A percentile compares a stretch with the other conserved stretches of the same genome.
These are phyloP conservation scores for Probosciger aterrimus DNA, from an alignment of 2,113 vertebrate genomes.

Conservation along the genomic window DNA sequence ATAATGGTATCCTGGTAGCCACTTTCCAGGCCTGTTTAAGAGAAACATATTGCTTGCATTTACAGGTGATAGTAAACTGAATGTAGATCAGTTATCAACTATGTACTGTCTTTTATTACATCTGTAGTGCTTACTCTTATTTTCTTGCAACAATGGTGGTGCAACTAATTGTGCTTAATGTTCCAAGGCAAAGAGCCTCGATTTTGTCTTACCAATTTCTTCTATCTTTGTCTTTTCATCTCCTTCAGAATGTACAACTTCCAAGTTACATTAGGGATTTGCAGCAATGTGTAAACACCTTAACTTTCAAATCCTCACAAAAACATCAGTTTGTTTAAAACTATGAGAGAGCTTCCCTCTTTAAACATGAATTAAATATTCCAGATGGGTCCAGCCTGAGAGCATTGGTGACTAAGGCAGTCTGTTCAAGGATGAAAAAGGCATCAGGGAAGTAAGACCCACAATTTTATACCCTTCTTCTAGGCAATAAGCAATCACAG, in stretches of 20 bases:
- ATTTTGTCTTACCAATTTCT: not conserved
- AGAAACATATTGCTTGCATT: constrained; percentile 66
- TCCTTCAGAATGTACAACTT: not conserved
- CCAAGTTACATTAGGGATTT: not conserved
- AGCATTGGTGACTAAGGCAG: not conserved
- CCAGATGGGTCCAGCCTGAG: not conserved
- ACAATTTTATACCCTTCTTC: not conserved
- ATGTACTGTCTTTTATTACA: constrained; percentile 20
- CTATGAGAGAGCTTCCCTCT: not conserved
- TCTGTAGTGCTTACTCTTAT: constrained; percentile 27
- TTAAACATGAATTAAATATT: not conserved
- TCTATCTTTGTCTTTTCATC: not conserved
- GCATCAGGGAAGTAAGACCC: not conserved
- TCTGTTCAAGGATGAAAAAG: not conserved
- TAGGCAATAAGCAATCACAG: not conserved
- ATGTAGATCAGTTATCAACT: constrained; percentile 54
- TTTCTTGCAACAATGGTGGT: constrained; percentile 16
- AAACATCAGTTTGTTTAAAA: not conserved
- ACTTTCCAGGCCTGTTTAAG: constrained; percentile 55
- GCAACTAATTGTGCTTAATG: constrained; percentile 53
- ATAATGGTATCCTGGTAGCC: constrained; percentile 59
- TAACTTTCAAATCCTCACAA: not conserved
- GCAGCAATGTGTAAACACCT: not conserved
- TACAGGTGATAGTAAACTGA: constrained; percentile 64
- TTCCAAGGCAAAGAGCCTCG: not conserved